Evolutionary conservation across 2,113 vertebrate genomes (phyloP), one percentile per base, ranked within the genome.

Genomic region (Anolis sagrei): DNA sequence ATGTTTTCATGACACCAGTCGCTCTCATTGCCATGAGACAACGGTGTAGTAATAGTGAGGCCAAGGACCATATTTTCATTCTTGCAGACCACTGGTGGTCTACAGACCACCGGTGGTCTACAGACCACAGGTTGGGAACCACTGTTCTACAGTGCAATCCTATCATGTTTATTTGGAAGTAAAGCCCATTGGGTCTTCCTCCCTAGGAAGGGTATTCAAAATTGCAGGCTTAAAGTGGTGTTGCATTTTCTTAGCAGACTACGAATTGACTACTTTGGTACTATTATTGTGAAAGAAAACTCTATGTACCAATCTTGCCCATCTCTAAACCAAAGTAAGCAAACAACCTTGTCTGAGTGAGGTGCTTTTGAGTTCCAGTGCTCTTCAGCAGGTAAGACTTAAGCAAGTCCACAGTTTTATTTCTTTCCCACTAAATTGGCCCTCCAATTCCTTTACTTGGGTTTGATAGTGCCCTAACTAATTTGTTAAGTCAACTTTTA

Each of bases 401-500:
- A 34, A 66, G 39, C 23, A n/a, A 25, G 9, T 70, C 2, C 23
- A 29, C 6, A 62, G 18, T 2, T 51, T n/a, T 54, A 2, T 21
- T 16, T 19, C 13, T 77, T 66, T n/a, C 21, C 32, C 16, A 62
- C 7, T 64, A 16, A 80, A 61, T 51, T 23, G 69, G 5, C 36
- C 44, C 48, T 34, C 39, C 74, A 74, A 86, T 54, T 44, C 21
- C 14, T 81, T 64, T 4, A 64, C 44, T 51, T 14, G 23, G n/a
- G 39, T 29, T 68, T 36, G 84, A 34, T 51, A 7, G 44, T 49
- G 7, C 54, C 51, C 76, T 92, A 81, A 76, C 86, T 69, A 90
- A 73, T 84, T 89, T 73, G 48, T 93, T 87, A 94, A 79, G 88
- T 89, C 91, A 93, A 93, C 85, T 84, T 89, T 54, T 88, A 87